Evolutionary conservation across 2,113 vertebrate genomes (phyloP), one percentile per base, ranked within the genome.

Genomic region (Delphinapterus leucas): DNA sequence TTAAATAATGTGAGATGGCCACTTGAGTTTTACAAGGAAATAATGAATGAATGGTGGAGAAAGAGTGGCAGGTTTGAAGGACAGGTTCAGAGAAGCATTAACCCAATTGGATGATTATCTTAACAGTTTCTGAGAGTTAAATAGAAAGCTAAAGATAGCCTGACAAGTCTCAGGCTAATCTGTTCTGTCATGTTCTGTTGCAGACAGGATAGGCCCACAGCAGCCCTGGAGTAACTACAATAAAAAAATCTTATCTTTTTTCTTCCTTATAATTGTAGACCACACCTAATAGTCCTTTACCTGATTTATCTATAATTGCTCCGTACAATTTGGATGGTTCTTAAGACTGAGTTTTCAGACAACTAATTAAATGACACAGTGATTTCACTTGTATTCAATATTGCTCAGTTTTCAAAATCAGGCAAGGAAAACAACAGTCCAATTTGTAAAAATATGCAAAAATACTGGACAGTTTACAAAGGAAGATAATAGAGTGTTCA

Each of bases 11-110:
- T 67, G 28, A 91, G 73, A 60, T 81, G 26, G 44, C 5, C 53
- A 65, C 55, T 87, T 92, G 73, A 92, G 31, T 95, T 96, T 97
- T 88, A 94, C 14, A 95, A 83, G 76, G 60, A 95, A 97, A 90
- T 88, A 61, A 95, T 87, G 53, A 92, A 94, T 55, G 36, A 92
- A 94, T 49, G 36, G 6, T 44, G 11, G 31, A 15, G 33, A 93
- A 85, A 80, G 33, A 89, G 11, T 15, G 33, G 36, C 63, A 90
- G 28, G 33, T 80, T 68, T 95, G 77, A 96, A 96, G 41, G 61
- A 65, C 23, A 36, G 31, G 65, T 67, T 95, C 70, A 82, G 33
- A 92, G 28, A 88, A 86, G 28, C 5, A 55, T 71, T 63, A 76
- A 63, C 8, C 31, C 81, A 80, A 76, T 44, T 23, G 91, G 13